phyloP scores from a whole-genome alignment of 2,113 vertebrate genomes.

The Pholis gunnellus region DNA sequence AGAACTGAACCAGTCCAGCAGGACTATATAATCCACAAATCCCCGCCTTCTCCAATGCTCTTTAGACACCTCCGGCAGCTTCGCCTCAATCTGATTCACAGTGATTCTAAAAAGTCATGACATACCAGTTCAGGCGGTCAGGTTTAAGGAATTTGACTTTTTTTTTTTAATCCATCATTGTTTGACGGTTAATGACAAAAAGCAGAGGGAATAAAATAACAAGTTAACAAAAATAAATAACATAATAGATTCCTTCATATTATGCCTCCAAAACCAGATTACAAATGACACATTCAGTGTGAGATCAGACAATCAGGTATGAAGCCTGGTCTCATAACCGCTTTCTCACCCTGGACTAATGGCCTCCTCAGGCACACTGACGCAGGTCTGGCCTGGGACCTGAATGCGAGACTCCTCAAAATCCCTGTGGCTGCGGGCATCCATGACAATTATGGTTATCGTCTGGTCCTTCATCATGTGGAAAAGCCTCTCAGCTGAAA shows the following conservation, averaged over 20 bases:
- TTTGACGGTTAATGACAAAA: not conserved
- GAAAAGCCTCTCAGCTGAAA: conserved; percentile 93
- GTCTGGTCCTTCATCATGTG: conserved; percentile 91
- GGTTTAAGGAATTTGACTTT: not conserved
- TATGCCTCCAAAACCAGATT: not conserved
- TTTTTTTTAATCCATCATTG: not conserved
- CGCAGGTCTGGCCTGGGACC: conserved; percentile 81
- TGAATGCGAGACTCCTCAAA: conserved; percentile 92
- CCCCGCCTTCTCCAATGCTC: conserved; percentile 89
- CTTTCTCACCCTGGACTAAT: conserved; percentile 90
- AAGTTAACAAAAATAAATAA: not conserved
- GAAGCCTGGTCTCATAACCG: not conserved
- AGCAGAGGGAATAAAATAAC: not conserved
- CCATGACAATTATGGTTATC: conserved; percentile 92
- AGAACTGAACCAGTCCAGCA: conserved; percentile 97
- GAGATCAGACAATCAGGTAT: not conserved
- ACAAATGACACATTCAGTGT: not conserved
- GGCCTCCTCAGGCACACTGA: conserved; percentile 94
- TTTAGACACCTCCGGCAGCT: conserved; percentile 90
- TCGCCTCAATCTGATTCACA: conserved; percentile 90
- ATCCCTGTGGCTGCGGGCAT: conserved; percentile 88
- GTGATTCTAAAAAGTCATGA: conserved; percentile 86
- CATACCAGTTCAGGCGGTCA: not conserved
- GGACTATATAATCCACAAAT: conserved; percentile 89
- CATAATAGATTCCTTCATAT: not conserved